Percentiles rank a stretch among this genome's conserved stretches.
Evolutionary conservation across 2,797 vertebrate genomes (phyloP).

Genomic region (Pristis pectinata): DNA sequence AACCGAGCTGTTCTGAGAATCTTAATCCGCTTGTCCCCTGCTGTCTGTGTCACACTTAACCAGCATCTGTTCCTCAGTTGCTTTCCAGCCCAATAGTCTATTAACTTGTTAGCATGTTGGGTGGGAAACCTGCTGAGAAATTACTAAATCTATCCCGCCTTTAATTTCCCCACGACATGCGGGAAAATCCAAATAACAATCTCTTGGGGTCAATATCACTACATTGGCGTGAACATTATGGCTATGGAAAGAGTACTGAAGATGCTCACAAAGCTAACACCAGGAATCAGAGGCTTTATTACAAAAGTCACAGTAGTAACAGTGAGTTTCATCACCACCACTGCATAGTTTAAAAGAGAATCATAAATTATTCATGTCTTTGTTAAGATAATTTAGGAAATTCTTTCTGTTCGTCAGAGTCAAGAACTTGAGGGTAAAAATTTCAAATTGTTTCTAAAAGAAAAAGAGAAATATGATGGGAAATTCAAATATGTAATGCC

Average conservation of each 20-base stretch:
- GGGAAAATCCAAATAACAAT: background rate
- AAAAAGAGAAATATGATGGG: background rate
- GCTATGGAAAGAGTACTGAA: background rate
- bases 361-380: background rate
- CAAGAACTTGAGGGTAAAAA: background rate
- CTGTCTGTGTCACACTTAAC: too few relatives aligned
- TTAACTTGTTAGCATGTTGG: background rate
- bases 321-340: background rate
- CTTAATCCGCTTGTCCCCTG: too few relatives aligned
- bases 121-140: background rate
- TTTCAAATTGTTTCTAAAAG: background rate
- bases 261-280: background rate
- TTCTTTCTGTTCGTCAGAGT: background rate
- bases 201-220: background rate
- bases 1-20: too few relatives aligned
- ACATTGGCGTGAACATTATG: background rate
- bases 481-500: too few relatives aligned
- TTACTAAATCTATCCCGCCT: background rate
- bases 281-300: background rate
- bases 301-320: background rate
- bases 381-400: background rate
- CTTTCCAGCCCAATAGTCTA: background rate
- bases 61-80: background rate
- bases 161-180: background rate
- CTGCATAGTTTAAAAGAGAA: background rate